Evolutionary conservation across 2,888 invertebrate species (phyloP), one percentile per base, ranked within the genome.

Genomic region (Coecobrya sp.): DNA sequence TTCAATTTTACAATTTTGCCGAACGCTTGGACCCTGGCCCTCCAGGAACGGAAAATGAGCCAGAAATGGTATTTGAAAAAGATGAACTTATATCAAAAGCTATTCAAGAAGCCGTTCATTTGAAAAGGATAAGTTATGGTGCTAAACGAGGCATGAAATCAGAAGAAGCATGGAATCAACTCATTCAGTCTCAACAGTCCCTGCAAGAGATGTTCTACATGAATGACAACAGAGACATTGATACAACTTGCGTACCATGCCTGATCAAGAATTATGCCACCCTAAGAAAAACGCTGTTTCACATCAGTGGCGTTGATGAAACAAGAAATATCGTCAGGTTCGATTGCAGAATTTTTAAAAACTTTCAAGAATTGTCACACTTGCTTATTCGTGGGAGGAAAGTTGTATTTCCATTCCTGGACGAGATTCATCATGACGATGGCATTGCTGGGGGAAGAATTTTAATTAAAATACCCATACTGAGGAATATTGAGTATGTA

Each of bases 71-170:
- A 4, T 45, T 65, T 42, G 45, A 7, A 8, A 42, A 62, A 11
- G 68, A 81, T 1, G 68, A 68, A 11, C 19, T 68, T 0, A 25
- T 82, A 22, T 19, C 27, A 0, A 49, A 27, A 70, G 89, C 89
- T 0, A n/a, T 91, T 22, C 49, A 76, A 59, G 85, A 79, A n/a
- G 90, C 73, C 0, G 79, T 85, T 7, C 0, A 85, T 45, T 7
- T 91, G 30, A 81, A 79, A 10, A 36, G 90, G n/a, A 91, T 91
- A 13, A 45, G 90, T 65, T 91, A 49, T 59, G 90, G 85, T 5
- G 90, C 65, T 0, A 59, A 76, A 52, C n/a, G 79, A 8, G 52
- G 73, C 25, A 79, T 65, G 76, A 49, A 55, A n/a, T 79, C 85
- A 16, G 76, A 86, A n/a, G 49, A 22, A 25, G 62, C 85, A 2